These are phyloP conservation scores for Philonicus albiceps DNA, from an alignment of 2,888 invertebrate species.

Conservation along the genomic window DNA sequence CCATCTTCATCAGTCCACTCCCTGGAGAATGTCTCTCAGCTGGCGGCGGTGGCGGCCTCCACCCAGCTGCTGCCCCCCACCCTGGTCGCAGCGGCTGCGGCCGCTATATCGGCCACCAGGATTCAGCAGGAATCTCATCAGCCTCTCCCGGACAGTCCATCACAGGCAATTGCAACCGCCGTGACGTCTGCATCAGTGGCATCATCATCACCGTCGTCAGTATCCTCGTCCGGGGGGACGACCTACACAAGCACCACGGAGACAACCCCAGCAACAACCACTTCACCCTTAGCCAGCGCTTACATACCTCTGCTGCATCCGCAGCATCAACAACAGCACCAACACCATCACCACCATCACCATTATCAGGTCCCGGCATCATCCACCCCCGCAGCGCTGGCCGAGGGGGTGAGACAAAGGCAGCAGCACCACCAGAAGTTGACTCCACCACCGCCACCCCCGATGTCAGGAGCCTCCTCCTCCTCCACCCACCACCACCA, in stretches of 20 bases:
- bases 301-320: conserved; percentile 18
- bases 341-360: conserved; percentile 1
- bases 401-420: conserved; percentile 23
- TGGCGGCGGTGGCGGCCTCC: background rate
- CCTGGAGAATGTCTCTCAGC: conserved; percentile 27
- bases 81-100: conserved; percentile 5
- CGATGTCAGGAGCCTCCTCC: conserved; percentile 46
- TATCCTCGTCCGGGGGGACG: conserved; percentile 48
- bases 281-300: conserved; percentile 20
- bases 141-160: conserved; percentile 25
- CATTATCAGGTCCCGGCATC: background rate
- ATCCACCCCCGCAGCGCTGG: background rate
- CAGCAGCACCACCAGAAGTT: conserved; percentile 22
- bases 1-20: conserved; percentile 45
- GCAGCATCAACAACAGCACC: conserved; percentile 29
- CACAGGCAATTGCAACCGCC: conserved; percentile 30
- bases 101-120: conserved; percentile 21
- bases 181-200: conserved; percentile 1
- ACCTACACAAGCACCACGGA: conserved; percentile 48
- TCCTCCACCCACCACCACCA: conserved; percentile 38
- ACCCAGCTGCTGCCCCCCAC: conserved; percentile 1
- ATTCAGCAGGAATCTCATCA: conserved; percentile 1
- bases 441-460: conserved; percentile 30
- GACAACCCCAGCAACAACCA: conserved; percentile 45
- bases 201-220: conserved; percentile 39